A percentile compares a stretch with the other conserved stretches of the same genome.
Evolutionary conservation across 2,113 vertebrate genomes (phyloP).

Genomic region (Malaclemys terrapin): DNA sequence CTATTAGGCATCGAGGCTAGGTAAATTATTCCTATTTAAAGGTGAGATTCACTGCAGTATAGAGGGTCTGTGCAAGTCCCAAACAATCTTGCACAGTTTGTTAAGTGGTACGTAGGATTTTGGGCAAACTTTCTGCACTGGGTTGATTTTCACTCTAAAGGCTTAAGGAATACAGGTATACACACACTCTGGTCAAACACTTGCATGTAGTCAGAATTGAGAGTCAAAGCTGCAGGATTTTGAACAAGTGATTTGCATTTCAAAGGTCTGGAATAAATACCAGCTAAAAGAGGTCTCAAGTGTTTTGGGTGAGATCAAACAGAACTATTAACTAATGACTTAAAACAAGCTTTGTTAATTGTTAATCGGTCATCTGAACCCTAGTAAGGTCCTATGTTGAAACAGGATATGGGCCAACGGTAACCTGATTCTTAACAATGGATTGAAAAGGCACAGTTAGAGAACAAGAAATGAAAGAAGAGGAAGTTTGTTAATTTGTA

Average conservation of each 20-base stretch:
- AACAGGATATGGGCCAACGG: slow-evolving; percentile 4
- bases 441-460: background rate
- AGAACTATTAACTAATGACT: slow-evolving; percentile 69
- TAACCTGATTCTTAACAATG: slow-evolving; percentile 14
- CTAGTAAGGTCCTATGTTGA: slow-evolving; percentile 30
- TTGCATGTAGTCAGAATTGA: slow-evolving; percentile 20
- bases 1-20: background rate
- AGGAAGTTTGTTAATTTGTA: background rate
- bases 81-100: background rate
- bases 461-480: background rate
- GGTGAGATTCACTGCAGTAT: background rate
- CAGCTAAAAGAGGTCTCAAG: slow-evolving; percentile 33
- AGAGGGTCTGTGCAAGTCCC: background rate
- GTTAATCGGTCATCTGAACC: slow-evolving; percentile 46
- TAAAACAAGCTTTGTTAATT: slow-evolving; percentile 69
- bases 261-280: slow-evolving; percentile 56
- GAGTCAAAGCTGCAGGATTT: slow-evolving; percentile 37
- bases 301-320: slow-evolving; percentile 48
- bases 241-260: slow-evolving; percentile 66
- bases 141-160: background rate
- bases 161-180: background rate
- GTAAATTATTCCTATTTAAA: background rate
- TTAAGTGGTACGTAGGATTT: background rate
- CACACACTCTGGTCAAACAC: background rate
- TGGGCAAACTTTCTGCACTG: accelerated